phyloP scores from a whole-genome alignment of 2,113 vertebrate genomes.

The Cavia porcellus region DNA sequence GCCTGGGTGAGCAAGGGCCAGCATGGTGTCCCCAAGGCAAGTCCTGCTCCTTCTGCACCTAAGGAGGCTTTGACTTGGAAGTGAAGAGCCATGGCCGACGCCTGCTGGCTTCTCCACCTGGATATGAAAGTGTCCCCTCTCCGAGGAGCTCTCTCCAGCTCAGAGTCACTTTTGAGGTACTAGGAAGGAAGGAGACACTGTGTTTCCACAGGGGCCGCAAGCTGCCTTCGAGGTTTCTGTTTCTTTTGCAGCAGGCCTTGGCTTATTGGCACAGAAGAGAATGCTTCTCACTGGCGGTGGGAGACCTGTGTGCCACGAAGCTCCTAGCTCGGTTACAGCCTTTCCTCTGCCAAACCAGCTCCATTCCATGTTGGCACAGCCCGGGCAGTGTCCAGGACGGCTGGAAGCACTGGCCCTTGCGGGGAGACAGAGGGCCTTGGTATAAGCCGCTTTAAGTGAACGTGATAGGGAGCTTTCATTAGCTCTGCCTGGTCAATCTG shows the following conservation, averaged over 20 bases:
- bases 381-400: fast-evolving
- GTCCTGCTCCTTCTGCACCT: not conserved
- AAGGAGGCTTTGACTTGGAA: not conserved
- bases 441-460: fast-evolving
- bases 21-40: not conserved
- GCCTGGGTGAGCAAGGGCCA: not conserved
- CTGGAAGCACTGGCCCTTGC: fast-evolving
- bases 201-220: fast-evolving
- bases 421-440: fast-evolving
- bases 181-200: fast-evolving
- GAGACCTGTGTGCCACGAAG: fast-evolving
- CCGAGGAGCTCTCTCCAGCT: not conserved
- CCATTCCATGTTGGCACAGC: fast-evolving
- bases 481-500: not conserved
- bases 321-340: fast-evolving
- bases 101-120: too few species aligned
- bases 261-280: not conserved
- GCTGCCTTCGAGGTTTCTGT: too few species aligned
- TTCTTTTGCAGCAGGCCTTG: fast-evolving
- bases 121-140: fast-evolving
- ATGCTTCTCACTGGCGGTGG: fast-evolving
- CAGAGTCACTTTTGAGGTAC: too few species aligned
- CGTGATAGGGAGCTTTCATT: fast-evolving
- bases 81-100: not conserved
- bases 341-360: fast-evolving